Conservation (phyloP, 2,888 invertebrate genomes). For the Lomographa bimaculata region DNA sequence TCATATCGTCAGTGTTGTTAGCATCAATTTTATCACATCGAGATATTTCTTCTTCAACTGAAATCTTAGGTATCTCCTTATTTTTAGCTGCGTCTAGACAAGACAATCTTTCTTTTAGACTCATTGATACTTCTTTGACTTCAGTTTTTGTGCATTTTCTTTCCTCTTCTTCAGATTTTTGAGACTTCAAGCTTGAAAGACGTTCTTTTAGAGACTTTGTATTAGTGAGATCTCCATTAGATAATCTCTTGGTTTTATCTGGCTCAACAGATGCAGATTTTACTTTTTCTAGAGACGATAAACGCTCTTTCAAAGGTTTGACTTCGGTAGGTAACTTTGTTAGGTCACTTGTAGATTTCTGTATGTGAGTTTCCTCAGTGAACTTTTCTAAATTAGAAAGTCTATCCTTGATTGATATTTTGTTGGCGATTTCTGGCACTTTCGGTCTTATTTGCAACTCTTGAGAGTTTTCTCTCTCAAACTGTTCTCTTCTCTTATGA, state of each 20-base stretch:
- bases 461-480: slow-evolving; percentile 87
- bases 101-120: slow-evolving; percentile 78
- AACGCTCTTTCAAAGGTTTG: slow-evolving; percentile 85
- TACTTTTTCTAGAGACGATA: slow-evolving; percentile 85
- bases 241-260: slow-evolving; percentile 72
- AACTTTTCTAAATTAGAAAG: slow-evolving; percentile 87
- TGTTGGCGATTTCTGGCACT: slow-evolving; percentile 85
- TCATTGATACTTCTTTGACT: slow-evolving; percentile 78
- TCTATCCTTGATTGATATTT: slow-evolving; percentile 89
- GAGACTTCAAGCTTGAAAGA: slow-evolving; percentile 71
- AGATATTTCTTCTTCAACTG: slow-evolving; percentile 61
- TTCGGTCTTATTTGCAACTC: slow-evolving; percentile 80
- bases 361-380: slow-evolving; percentile 78
- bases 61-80: slow-evolving; percentile 74
- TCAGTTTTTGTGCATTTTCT: slow-evolving; percentile 61
- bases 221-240: slow-evolving; percentile 72
- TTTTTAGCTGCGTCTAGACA: slow-evolving; percentile 78
- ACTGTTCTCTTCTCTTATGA: slow-evolving; percentile 91
- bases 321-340: slow-evolving; percentile 83
- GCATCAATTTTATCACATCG: slow-evolving; percentile 54
- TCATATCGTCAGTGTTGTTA: slow-evolving; percentile 45
- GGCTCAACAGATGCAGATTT: slow-evolving; percentile 67
- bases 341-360: slow-evolving; percentile 74
- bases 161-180: slow-evolving; percentile 70
- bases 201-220: slow-evolving; percentile 76